Base-by-base conservation (phyloP, 2,888 invertebrate genomes). In the Hypselothyrea guttata region DNA sequence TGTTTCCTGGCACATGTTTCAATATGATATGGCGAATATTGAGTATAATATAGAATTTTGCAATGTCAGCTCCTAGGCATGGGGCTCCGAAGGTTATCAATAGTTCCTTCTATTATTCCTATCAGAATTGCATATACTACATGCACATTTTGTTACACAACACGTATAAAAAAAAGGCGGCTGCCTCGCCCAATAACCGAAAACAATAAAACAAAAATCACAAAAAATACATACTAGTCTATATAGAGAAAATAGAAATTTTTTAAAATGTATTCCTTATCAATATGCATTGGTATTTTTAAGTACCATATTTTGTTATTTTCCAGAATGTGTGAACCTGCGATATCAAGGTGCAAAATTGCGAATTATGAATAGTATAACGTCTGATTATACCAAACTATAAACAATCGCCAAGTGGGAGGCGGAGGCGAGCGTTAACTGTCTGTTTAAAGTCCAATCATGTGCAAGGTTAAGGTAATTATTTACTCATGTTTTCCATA, bases 381-480 rank as follows among this genome's bases (percentile, higher is more conserved):
- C 27, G 34, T 15, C 0, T n/a, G 27, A 8, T 27, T 8, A 30
- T 63, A 70, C 56, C 65, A 49, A 63, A 70, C 64, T 71, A 54
- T 30, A 53, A 40, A 33, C 44, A 55, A 37, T 22, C 22, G 2
- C 2, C 5, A 4, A 22, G 22, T 5, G 22, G 22, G 22, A 22
- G 22, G 22, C 22, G 22, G 5, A 22, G 22, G 22, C 22, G 22
- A n/a, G 22, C 22, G 5, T 22, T 22, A 4, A 22, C 22, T 22
- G 9, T 13, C 33, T 4, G 74, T 62, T 45, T 68, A 82, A 77
- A 82, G 85, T 77, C 77, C 85, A 38, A 28, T 33, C 41, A 53
- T 4, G 62, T 34, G 62, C 82, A 84, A 84, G 74, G 82, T 57
- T 65, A 58, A 72, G 73, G 81, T 73, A 55, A 74, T 72, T 65